Conservation (phyloP, 64 coral and sea anemone genomes). For the Porites lutea region DNA sequence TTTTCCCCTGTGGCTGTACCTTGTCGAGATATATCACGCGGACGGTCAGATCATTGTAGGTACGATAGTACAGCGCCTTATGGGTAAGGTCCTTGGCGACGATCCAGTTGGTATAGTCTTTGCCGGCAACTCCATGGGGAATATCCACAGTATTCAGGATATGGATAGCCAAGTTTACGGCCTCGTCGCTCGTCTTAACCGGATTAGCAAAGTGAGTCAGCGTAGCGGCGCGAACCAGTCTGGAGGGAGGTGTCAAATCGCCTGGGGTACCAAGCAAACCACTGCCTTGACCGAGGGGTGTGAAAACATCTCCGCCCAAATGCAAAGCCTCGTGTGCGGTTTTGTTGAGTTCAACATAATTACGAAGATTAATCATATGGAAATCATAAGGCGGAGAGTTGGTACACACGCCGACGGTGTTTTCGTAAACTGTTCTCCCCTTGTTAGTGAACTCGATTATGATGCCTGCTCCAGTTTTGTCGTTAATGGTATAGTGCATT, state of each 20-base stretch:
- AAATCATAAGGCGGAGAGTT: background rate
- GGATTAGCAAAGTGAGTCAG: background rate
- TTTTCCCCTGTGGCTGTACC: background rate
- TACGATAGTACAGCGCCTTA: too few relatives aligned
- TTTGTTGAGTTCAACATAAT: background rate
- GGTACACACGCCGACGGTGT: background rate
- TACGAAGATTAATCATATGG: background rate
- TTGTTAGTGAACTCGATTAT: background rate
- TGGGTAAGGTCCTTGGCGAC: background rate
- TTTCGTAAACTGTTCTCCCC: background rate
- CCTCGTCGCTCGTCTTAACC: background rate
- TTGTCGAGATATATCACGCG: too few relatives aligned
- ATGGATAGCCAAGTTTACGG: slow-evolving; percentile 33
- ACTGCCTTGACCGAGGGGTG: background rate
- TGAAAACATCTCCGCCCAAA: background rate
- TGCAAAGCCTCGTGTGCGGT: background rate
- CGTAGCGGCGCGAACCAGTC: background rate
- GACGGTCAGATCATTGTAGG: too few relatives aligned
- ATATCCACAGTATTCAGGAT: slow-evolving; percentile 41
- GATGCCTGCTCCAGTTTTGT: background rate
- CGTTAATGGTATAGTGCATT: background rate
- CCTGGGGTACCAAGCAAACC: background rate
- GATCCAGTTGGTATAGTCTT: slow-evolving; percentile 16
- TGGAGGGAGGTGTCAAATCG: background rate
- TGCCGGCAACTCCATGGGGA: background rate